A percentile compares a stretch with the other conserved stretches of the same genome.
Evolutionary conservation across 2,888 invertebrate species (phyloP).

Genomic region (Oligia fasciuncula): DNA sequence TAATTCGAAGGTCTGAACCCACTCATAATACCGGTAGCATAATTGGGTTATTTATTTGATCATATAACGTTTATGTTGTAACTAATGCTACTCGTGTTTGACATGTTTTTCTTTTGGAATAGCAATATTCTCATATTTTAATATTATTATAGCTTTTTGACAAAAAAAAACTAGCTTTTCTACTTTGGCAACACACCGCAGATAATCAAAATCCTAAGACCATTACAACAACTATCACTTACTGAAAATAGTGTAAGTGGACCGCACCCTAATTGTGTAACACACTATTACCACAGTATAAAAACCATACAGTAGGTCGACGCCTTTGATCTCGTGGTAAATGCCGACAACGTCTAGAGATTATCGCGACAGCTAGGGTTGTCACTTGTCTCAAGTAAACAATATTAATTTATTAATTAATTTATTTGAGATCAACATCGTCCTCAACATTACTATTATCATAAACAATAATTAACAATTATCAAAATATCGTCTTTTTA

Average conservation of each 20-base stretch:
- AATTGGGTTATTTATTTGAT: constrained; percentile 20
- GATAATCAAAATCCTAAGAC: constrained; percentile 8
- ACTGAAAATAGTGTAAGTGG: constrained; percentile 45
- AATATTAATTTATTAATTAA: no score
- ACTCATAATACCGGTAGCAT: not conserved
- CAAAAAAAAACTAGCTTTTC: constrained; percentile 2
- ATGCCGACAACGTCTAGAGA: no score
- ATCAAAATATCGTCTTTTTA: no score
- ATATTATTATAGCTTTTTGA: not conserved
- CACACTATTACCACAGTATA: no score
- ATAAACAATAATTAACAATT: no score
- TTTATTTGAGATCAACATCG: no score
- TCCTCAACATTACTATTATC: no score
- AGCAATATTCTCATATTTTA: not conserved
- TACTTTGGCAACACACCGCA: constrained; percentile 2
- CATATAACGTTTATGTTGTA: not conserved
- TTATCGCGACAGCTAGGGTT: no score
- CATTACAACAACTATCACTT: constrained; percentile 49
- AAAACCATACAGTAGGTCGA: no score
- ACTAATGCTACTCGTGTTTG: not conserved
- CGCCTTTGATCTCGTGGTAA: no score
- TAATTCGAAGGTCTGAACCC: not conserved
- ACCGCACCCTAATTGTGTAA: not conserved
- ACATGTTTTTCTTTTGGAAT: not conserved
- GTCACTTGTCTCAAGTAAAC: no score